Base-by-base conservation (phyloP, 2,797 vertebrate species). In the Falco columbarius region DNA sequence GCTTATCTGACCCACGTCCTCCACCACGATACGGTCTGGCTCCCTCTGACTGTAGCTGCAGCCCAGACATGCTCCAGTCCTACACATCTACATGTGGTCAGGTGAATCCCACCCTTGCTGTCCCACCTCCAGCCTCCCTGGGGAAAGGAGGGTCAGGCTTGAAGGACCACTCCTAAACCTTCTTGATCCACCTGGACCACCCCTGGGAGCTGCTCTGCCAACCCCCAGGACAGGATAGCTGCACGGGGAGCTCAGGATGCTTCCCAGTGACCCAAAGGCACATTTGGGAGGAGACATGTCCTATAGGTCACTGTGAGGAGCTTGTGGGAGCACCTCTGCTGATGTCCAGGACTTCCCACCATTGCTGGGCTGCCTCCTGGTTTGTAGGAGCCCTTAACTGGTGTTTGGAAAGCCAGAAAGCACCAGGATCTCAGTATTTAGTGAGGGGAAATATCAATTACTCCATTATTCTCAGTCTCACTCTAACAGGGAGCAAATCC, bases 191-290 rank as follows among this genome's bases (percentile, higher is more conserved):
- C 40, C 62, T 16, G 81, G 67, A 7, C 24, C 68, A 21, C 2
- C 70, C 22, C 61, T 52, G 59, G 62, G 44, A 70, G 36, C 65
- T 65, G 62, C 55, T 52, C 42, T 18, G 59, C 34, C 34, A 17
- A 4, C 2, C 16, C 23, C 51, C 51, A 27, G 58, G 47, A 15
- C 44, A 20, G 72, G 21, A 52, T 13, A 0, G 0, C 8, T 16
- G 8, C 4, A 6, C 0, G 2, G 19, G 26, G 42, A 81, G 13
- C 32, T 12, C 8, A 0, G 51, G 71, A 2, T 14, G 27, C 56
- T n/a, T 21, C 62, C 34, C 16, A 2, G 46, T 6, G 81, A 38
- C 52, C 32, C 52, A 8, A 14, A 44, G 55, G 59, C 22, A 24
- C 3, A 2, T 30, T 2, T 22, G 40, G 75, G 44, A 63, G 67